These are phyloP conservation scores for Acrobasis consociella DNA, from an alignment of 2,888 invertebrate species.

Conservation along the genomic window DNA sequence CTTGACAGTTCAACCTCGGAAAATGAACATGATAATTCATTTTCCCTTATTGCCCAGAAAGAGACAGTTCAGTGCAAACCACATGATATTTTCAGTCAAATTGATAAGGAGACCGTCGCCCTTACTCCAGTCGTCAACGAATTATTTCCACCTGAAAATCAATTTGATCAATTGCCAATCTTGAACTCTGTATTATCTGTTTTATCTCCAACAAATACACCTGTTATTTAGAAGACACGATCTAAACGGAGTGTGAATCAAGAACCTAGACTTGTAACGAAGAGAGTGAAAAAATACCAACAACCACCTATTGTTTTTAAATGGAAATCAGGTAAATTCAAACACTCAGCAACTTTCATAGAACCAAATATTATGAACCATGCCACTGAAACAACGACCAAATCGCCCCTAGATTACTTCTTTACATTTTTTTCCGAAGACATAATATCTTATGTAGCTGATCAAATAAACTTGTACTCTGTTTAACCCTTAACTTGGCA, in stretches of 20 bases:
- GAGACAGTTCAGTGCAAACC: too few species aligned
- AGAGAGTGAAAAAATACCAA: conserved; percentile 9
- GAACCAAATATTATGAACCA: conserved; percentile 4
- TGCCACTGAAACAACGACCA: conserved; percentile 9
- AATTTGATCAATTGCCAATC: conserved; percentile 9
- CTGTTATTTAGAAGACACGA: conserved; percentile 1
- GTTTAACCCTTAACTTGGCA: too few species aligned
- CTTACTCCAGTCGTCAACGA: too few species aligned
- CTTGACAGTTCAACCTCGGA: too few species aligned
- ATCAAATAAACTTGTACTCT: too few species aligned
- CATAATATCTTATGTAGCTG: too few species aligned
- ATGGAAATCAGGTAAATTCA: conserved; percentile 12
- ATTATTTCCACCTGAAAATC: conserved; percentile 1
- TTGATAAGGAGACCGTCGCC: too few species aligned
- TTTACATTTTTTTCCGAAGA: too few species aligned
- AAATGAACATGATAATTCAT: too few species aligned
- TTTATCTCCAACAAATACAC: not conserved
- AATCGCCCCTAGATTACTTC: not conserved
- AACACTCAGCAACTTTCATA: conserved; percentile 7
- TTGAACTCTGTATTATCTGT: not conserved
- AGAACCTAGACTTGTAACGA: conserved; percentile 5
- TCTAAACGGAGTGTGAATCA: conserved; percentile 1
- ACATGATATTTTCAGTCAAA: too few species aligned
- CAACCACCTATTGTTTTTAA: conserved; percentile 10
- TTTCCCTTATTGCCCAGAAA: too few species aligned